Conservation (phyloP, 2,113 vertebrate genomes). For the pig (Sus scrofa) region DNA sequence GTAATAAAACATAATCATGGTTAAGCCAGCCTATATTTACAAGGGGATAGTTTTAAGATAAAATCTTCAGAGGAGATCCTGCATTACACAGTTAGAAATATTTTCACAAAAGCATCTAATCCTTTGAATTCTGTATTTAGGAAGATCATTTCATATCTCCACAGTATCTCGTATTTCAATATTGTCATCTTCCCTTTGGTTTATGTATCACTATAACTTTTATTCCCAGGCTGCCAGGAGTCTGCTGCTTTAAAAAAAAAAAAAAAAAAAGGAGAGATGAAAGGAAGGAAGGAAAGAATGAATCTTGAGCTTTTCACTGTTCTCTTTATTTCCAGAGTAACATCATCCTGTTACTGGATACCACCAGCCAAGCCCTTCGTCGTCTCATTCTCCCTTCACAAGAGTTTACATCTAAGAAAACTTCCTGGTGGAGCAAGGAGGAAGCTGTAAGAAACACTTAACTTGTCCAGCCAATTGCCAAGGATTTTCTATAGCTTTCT, state of each 20-base stretch:
- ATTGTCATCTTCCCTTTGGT: not conserved
- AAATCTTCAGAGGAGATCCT: conserved; percentile 28
- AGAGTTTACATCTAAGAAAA: conserved; percentile 84
- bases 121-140: not conserved
- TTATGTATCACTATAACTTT: not conserved
- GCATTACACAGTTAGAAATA: conserved; percentile 22
- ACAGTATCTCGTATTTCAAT: not conserved
- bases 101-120: not conserved
- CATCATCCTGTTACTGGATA: conserved; percentile 93
- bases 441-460: conserved; percentile 86
- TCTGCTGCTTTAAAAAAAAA: not conserved
- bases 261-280: not conserved
- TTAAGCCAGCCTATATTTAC: conserved; percentile 25
- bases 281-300: too few species aligned
- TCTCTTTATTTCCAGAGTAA: conserved; percentile 90
- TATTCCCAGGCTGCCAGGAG: not conserved
- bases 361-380: conserved; percentile 89
- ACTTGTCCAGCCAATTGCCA: not conserved
- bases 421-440: conserved; percentile 94
- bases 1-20: not conserved
- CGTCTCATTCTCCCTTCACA: conserved; percentile 89
- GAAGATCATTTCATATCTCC: not conserved
- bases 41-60: conserved; percentile 30
- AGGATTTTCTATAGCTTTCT: not conserved
- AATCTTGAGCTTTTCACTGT: conserved; percentile 33